Base-by-base conservation (phyloP, 2,888 invertebrate genomes). In the Andricus curvator region DNA sequence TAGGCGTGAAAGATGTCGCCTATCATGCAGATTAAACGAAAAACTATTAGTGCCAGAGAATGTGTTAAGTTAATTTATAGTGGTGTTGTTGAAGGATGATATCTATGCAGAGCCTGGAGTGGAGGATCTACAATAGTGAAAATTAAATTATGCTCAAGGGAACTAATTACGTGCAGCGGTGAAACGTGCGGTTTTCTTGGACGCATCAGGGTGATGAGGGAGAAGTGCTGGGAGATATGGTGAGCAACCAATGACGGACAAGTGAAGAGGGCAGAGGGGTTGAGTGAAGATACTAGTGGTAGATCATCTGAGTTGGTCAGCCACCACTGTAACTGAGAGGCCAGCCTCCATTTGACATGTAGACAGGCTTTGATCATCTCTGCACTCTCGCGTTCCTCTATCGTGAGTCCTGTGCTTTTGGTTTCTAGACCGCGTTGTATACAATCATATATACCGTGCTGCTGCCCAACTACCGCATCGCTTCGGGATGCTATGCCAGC, bases 331-430 rank as follows among this genome's bases (percentile, higher is more conserved):
- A 83, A 83, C 80, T 81, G 83, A 83, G 85, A 81, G 84, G 79
- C 84, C 81, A 84, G 81, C 83, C 79, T 87, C 84, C 87, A 87
- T 89, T 88, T 88, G 88, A 89, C 86, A 86, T 86, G 86, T 86
- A 85, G 86, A 87, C 85, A 84, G 85, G 87, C 90, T 89, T 89
- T 89, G 87, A 88, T 89, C 89, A 87, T 89, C 86, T 84, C 70
- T 66, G 82, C 78, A 78, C 78, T 85, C 80, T 82, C 44, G 67
- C 64, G 56, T 81, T 76, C 44, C 81, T 84, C 82, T 78, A 77
- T 82, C 80, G 33, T 51, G 51, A 64, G 78, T 29, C 44, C 77
- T 83, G 78, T 81, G 79, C 81, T 81, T 78, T 77, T 79, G 77
- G 68, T 78, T 81, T 80, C 80, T 80, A 82, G 67, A 81, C 82